Base-by-base conservation (phyloP, 1,140 invertebrate species). In the Apis dorsata region DNA sequence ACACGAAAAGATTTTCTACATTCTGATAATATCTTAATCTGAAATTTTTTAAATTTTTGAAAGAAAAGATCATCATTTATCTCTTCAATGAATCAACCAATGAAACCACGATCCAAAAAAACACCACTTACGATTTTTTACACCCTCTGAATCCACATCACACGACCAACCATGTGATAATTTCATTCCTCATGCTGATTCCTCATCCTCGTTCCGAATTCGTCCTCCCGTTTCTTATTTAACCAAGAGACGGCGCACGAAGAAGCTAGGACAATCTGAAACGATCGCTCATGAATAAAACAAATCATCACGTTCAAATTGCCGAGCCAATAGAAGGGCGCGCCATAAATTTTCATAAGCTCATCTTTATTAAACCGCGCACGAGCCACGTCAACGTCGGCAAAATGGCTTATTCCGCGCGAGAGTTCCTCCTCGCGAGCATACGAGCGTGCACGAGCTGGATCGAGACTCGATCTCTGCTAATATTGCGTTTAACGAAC, bases 291-390 rank as follows among this genome's bases (percentile, higher is more conserved):
- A 83, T 83, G 81, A 83, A 83, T 83, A 83, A 83, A 79, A 83
- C 81, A 83, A 82, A 83, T 83, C 66, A 83, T 83, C 81, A 66
- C 65, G 75, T 82, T 78, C 65, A 78, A 82, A 82, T 82, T 70
- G 75, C 57, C 81, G 57, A 57, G 75, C 75, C 74, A 70, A 83
- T 79, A 71, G 75, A 49, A 79, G 17, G 65, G 53, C 79, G 72
- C 34, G 63, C 57, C 75, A 83, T 83, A 83, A 83, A 83, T 83
- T 83, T 83, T 83, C 81, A 83, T 83, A 77, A 83, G 81, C 81
- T 83, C 81, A 79, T 83, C 81, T 83, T 83, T 83, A 83, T 83
- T 83, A 83, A 83, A 83, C 68, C 81, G 75, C 24, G 59, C 75
- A 79, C 65, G 81, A 70, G 80, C 73, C 51, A 12, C 72, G 72